Evolutionary conservation across 2,113 vertebrate species (phyloP), one percentile per base, ranked within the genome.

Genomic region (Onychostoma macrolepis): DNA sequence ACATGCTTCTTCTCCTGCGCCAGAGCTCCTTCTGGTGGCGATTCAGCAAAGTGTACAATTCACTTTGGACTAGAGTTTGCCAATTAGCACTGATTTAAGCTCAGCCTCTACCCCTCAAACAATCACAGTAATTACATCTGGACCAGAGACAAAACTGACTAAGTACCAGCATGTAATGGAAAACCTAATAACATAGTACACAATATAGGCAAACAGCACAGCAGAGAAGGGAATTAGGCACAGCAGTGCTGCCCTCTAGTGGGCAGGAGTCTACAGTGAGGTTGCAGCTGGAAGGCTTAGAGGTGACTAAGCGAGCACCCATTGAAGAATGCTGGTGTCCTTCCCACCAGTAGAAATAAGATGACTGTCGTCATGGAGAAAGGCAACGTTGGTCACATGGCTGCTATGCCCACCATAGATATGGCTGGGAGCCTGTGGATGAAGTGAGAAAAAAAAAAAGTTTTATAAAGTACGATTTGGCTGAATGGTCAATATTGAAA

Each of bases 331-430:
- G 86, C 96, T 97, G 90, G 95, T 97, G 90, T 98, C 97, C 80
- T 97, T 97, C 87, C 97, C 97, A 1, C 97, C 97, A 0, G 96
- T 96, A 86, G 96, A 96, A 85, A 98, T 91, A 80, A 96, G 95
- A 90, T 93, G 83, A 84, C 95, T 94, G 95, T 97, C 93, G 36
- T 97, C 94, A 82, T 95, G 96, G 88, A 97, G 92, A 94, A 98
- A 98, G 94, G 96, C 96, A 91, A 97, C 94, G 9, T 96, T 97
- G 86, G 97, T 98, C 93, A 98, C 97, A n/a, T 98, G 97, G 93
- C 97, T 98, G 96, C 97, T 97, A 94, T 98, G 97, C 84, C 97
- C 97, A 1, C 94, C 92, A 1, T 96, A 97, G 82, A 93, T 93
- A 89, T 97, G 95, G 94, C 96, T 95, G 0, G 93, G 95, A 80